These are phyloP conservation scores for Euthynnus affinis DNA, from an alignment of 2,797 vertebrate species.

Conservation along the genomic window DNA sequence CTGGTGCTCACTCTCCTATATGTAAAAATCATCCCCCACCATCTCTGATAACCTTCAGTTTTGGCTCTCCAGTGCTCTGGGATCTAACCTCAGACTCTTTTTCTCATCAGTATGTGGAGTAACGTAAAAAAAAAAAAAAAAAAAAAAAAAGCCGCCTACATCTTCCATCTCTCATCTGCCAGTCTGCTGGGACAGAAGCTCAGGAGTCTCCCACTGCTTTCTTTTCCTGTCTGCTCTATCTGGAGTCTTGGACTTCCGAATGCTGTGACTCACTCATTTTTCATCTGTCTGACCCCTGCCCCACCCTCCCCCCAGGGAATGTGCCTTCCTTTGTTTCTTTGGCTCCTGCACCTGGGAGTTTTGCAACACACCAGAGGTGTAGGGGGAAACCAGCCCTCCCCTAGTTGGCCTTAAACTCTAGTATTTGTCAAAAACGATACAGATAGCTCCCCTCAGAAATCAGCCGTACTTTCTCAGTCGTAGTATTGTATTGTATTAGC, in stretches of 20 bases:
- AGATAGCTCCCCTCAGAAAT: too few relatives aligned
- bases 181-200: background rate
- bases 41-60: background rate
- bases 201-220: slow-evolving; percentile 3
- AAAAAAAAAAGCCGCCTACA: background rate
- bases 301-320: background rate
- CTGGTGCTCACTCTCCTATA: background rate
- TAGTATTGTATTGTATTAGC: background rate
- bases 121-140: background rate
- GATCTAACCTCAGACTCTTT: background rate
- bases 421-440: background rate
- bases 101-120: background rate
- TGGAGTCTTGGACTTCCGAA: background rate
- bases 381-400: background rate
- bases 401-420: background rate
- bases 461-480: slow-evolving; percentile 16
- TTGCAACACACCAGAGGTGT: background rate
- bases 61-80: background rate
- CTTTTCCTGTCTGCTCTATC: background rate
- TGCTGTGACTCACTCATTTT: background rate
- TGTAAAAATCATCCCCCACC: background rate
- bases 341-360: background rate
- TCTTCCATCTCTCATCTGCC: background rate
- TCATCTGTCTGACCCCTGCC: too few relatives aligned
- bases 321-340: background rate